Base-by-base conservation (phyloP, 2,888 invertebrate genomes). In the Cerastis rubricosa region DNA sequence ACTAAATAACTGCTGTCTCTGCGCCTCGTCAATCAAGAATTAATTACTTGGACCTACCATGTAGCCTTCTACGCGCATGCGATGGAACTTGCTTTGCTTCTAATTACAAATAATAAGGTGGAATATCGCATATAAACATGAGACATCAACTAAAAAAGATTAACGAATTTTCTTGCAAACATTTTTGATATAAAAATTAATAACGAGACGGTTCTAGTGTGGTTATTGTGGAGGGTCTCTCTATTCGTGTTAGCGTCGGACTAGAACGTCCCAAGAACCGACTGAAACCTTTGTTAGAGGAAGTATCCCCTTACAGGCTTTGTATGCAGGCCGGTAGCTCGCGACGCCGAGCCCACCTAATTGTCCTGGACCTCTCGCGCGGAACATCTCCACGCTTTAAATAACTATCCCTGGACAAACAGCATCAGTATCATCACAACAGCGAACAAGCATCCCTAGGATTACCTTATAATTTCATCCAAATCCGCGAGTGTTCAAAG, bases 291-390 rank as follows among this genome's bases (percentile, higher is more conserved):
- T 94, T 95, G 96, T 95, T 93, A 93, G 91, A 95, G 95, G 96
- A 95, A 96, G 95, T 96, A 96, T 96, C 96, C 90, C 90, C 94
- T 96, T 96, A 95, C 96, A 90, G 81, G 91, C 94, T 95, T 96
- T 96, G 96, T 96, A 90, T 90, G 89, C 85, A 90, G 86, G 88
- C 89, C 89, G 92, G 91, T 91, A 90, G 88, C 91, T 90, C 87
- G 88, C 88, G 89, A 91, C 94, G 94, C 94, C 94, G 95, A 94
- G 95, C 88, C 89, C 89, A 91, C 84, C 87, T 92, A 91, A 95
- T 96, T 96, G 96, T 96, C 90, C 92, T 74, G 91, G 90, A 81
- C 86, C 90, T 92, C 86, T 94, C 90, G 93, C 91, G 94, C 93
- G 96, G 93, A 96, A 96, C 96, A 91, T 81, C 91, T 89, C 85